Conservation (phyloP, 2,113 vertebrate genomes). For the Parotia lawesii region DNA sequence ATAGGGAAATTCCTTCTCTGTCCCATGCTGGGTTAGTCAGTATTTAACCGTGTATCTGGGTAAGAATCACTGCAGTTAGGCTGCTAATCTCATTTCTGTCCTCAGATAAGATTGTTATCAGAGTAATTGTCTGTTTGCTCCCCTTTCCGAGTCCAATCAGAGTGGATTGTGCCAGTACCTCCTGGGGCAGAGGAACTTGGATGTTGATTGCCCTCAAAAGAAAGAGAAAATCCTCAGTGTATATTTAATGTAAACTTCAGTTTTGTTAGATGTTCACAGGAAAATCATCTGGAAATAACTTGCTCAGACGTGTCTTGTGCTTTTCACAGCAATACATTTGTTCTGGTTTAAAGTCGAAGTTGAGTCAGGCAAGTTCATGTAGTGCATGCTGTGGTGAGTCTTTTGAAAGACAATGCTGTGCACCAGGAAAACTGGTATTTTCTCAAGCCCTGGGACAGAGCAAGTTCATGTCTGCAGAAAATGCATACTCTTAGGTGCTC, state of each 20-base stretch:
- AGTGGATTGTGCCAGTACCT: conserved; percentile 21
- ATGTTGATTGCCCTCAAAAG: conserved; percentile 30
- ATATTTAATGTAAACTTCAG: conserved; percentile 29
- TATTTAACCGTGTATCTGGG: not conserved
- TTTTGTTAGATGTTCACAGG: not conserved
- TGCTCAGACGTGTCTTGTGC: not conserved
- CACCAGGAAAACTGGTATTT: not conserved
- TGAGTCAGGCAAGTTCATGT: not conserved
- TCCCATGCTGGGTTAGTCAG: not conserved
- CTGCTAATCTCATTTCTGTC: conserved; percentile 28
- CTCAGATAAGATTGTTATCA: conserved; percentile 41
- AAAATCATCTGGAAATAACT: not conserved
- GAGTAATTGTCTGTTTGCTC: conserved; percentile 44
- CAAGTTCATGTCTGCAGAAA: not conserved
- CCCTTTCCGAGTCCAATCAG: conserved; percentile 9
- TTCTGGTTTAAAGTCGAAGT: not conserved
- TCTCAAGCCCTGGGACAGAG: not conserved
- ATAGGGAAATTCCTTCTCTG: not conserved
- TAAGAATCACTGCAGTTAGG: not conserved
- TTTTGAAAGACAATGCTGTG: not conserved
- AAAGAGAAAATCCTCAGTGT: not conserved
- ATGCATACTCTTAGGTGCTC: not conserved
- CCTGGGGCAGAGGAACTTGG: not conserved
- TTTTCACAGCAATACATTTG: not conserved
- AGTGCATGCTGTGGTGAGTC: not conserved